A percentile compares a stretch with the other conserved stretches of the same genome.
Evolutionary conservation across 2,797 vertebrate genomes (phyloP).

Genomic region (Picus viridis): DNA sequence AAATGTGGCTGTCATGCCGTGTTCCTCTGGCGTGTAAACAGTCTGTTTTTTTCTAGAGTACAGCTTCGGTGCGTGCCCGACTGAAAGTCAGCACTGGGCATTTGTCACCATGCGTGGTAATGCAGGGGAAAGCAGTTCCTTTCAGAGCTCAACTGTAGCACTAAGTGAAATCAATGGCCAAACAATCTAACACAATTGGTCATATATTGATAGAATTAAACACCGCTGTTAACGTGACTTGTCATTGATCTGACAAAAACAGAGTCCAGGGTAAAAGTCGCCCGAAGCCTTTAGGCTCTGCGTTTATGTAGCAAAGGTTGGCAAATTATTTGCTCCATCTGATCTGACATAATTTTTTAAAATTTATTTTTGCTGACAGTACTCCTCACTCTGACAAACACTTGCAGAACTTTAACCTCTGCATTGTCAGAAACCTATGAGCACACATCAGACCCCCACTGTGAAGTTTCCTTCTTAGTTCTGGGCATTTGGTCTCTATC

Average conservation of each 20-base stretch:
- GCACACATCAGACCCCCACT: accelerated
- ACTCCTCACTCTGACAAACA: constrained; percentile 10
- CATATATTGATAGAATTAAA: constrained; percentile 95
- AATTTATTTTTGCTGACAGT: not conserved
- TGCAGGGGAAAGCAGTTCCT: constrained; percentile 72
- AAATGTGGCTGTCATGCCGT: not conserved
- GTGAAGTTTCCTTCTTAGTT: not conserved
- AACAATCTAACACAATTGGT: constrained; percentile 92
- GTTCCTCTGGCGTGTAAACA: constrained; percentile 24
- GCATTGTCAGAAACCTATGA: not conserved
- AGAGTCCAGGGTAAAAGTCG: constrained; percentile 75
- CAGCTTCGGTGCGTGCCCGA: not conserved
- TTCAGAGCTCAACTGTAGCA: constrained; percentile 83
- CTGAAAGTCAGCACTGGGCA: constrained; percentile 37
- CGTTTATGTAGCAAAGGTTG: constrained; percentile 66
- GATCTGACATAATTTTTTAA: constrained; percentile 47
- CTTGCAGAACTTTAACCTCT: constrained; percentile 28
- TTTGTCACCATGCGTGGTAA: constrained; percentile 76
- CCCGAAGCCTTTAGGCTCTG: constrained; percentile 72
- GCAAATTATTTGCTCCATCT: constrained; percentile 64
- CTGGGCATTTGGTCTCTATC: not conserved
- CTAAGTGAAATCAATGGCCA: constrained; percentile 92
- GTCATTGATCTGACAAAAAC: constrained; percentile 85
- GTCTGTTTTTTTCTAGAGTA: not conserved
- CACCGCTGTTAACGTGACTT: constrained; percentile 88